phyloP scores from a whole-genome alignment of 2,888 invertebrate genomes.

The Acanthococcus lagerstroemiae region DNA sequence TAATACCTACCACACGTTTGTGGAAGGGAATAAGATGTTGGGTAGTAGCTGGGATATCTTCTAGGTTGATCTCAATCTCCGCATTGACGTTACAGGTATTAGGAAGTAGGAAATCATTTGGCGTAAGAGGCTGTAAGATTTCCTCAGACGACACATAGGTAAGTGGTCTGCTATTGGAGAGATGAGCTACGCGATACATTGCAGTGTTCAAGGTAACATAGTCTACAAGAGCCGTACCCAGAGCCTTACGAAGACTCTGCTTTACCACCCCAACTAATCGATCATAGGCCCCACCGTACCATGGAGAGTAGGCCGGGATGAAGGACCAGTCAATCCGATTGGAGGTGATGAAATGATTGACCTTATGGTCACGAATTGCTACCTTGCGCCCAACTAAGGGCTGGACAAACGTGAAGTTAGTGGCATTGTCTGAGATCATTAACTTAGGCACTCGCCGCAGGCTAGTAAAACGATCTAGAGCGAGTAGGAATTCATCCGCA shows the following conservation, averaged over 20 bases:
- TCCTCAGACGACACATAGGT: conserved; percentile 2
- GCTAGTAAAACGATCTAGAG: background rate
- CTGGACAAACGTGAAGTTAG: background rate
- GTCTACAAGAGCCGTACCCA: background rate
- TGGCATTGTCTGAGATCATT: background rate
- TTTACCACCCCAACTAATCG: background rate
- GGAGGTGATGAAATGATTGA: background rate
- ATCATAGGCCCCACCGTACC: conserved; percentile 6
- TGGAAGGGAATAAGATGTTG: background rate
- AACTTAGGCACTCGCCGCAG: background rate
- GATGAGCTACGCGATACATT: background rate
- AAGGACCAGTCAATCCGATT: conserved; percentile 1
- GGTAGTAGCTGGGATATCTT: background rate
- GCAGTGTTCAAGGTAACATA: background rate
- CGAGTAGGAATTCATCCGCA: background rate
- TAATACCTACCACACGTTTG: background rate
- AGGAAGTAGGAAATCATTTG: background rate
- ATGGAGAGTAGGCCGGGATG: conserved; percentile 1
- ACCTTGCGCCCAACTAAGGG: background rate
- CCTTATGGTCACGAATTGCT: background rate
- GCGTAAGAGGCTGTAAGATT: background rate
- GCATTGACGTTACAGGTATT: background rate
- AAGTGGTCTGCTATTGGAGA: background rate
- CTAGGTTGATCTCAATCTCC: background rate
- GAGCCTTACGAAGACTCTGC: background rate